phyloP scores from a whole-genome alignment of 2,797 vertebrate species.

The Onychomys leucogaster region DNA sequence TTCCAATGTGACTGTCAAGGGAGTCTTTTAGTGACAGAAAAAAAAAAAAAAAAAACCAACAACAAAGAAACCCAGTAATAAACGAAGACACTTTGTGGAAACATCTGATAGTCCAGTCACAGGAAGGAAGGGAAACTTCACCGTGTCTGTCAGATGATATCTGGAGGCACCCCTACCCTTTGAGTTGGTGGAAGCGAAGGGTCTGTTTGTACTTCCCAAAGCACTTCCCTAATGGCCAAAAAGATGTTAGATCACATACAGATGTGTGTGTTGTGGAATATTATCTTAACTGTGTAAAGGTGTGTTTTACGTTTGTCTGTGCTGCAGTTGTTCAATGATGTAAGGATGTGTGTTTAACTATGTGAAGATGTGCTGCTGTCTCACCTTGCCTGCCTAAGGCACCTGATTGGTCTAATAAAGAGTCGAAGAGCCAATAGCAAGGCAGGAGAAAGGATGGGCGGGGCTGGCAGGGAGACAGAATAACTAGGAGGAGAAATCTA shows the following conservation, averaged over 20 bases:
- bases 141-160: too few relatives aligned
- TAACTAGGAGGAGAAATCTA: not conserved
- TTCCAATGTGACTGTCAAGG: not conserved
- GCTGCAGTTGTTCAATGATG: too few relatives aligned
- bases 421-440: not conserved
- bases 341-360: too few relatives aligned
- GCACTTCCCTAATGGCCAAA: not conserved
- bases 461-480: not conserved
- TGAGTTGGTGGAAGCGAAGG: not conserved
- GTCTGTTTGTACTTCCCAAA: not conserved
- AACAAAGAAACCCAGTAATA: too few relatives aligned
- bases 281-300: not conserved
- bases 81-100: not conserved
- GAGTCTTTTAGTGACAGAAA: too few relatives aligned
- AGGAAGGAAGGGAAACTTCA: not conserved
- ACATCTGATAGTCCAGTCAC: not conserved
- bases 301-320: too few relatives aligned
- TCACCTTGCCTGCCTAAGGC: not conserved
- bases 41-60: too few relatives aligned
- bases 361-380: not conserved
- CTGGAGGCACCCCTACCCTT: not conserved
- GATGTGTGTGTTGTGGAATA: not conserved
- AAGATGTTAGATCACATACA: not conserved
- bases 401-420: not conserved
- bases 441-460: not conserved